Conservation (phyloP, 2,888 invertebrate species). For the Hydrotaea diabolus region DNA sequence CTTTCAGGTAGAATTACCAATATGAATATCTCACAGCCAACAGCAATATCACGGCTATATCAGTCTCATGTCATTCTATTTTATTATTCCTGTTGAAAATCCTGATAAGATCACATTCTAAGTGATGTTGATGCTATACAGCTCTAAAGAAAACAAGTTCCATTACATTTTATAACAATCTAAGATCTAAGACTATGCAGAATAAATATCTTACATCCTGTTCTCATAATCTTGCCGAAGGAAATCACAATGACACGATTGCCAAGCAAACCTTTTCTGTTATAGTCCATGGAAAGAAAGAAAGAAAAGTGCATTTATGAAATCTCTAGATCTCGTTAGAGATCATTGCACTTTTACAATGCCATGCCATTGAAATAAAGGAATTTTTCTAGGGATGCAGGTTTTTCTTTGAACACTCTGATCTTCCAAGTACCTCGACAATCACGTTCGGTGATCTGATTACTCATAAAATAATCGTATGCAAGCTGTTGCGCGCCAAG, state of each 20-base stretch:
- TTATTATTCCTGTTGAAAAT: neutral
- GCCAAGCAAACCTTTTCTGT: neutral
- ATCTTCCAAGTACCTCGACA: slow-evolving; percentile 24
- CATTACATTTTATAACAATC: neutral
- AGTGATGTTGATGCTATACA: too few species aligned
- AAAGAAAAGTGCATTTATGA: neutral
- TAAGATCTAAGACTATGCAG: neutral
- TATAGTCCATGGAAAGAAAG: neutral
- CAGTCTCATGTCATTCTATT: too few species aligned
- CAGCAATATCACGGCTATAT: too few species aligned
- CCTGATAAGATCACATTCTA: neutral
- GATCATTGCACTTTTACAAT: neutral
- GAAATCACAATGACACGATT: slow-evolving; percentile 7
- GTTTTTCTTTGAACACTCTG: too few species aligned
- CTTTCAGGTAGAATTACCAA: too few species aligned
- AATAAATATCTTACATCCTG: neutral
- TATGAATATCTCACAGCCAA: too few species aligned
- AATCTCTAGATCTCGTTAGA: neutral
- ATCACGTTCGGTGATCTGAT: slow-evolving; percentile 51
- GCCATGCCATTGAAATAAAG: neutral
- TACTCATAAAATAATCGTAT: slow-evolving; percentile 41
- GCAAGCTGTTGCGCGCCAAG: slow-evolving; percentile 18
- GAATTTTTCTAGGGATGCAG: neutral
- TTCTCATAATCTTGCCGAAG: neutral
- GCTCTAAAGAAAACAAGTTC: neutral